These are phyloP conservation scores for Huso huso DNA, from an alignment of 2,797 vertebrate species.

Conservation along the genomic window DNA sequence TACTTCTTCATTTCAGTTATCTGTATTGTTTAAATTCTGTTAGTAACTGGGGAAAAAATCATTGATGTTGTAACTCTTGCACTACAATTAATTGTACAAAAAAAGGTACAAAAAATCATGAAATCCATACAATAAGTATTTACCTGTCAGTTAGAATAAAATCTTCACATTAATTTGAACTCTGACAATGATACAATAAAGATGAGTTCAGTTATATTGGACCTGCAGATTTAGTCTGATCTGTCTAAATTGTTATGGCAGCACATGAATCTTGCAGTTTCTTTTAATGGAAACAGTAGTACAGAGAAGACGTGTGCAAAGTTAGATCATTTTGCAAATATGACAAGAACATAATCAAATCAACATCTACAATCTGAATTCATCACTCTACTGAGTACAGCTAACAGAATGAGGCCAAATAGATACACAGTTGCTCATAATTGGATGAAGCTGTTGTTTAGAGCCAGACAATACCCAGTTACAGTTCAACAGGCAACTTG, in stretches of 20 bases:
- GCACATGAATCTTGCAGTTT: conserved; percentile 1
- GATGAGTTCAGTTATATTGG: neutral
- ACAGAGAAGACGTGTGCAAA: conserved; percentile 21
- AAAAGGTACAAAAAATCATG: too few species aligned
- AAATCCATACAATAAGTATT: too few species aligned
- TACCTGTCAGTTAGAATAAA: too few species aligned
- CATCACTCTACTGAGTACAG: conserved; percentile 30
- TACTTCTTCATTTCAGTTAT: too few species aligned
- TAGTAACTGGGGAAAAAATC: too few species aligned
- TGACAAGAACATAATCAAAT: conserved; percentile 29
- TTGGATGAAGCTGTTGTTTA: conserved; percentile 66
- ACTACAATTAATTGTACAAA: too few species aligned
- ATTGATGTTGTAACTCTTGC: too few species aligned
- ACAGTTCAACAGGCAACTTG: conserved; percentile 76
- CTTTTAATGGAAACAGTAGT: conserved; percentile 12
- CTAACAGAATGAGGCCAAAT: conserved; percentile 39
- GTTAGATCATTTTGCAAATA: conserved; percentile 28
- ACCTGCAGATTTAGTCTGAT: neutral
- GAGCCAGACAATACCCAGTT: conserved; percentile 58
- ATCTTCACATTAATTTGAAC: neutral
- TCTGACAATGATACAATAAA: too few species aligned
- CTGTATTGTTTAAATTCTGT: too few species aligned
- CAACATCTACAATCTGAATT: conserved; percentile 28
- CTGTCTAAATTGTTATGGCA: neutral
- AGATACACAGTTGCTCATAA: conserved; percentile 51